Percentiles rank a stretch among this genome's conserved stretches.
Evolutionary conservation across 2,888 invertebrate species (phyloP).

Genomic region (Noctua fimbriata): DNA sequence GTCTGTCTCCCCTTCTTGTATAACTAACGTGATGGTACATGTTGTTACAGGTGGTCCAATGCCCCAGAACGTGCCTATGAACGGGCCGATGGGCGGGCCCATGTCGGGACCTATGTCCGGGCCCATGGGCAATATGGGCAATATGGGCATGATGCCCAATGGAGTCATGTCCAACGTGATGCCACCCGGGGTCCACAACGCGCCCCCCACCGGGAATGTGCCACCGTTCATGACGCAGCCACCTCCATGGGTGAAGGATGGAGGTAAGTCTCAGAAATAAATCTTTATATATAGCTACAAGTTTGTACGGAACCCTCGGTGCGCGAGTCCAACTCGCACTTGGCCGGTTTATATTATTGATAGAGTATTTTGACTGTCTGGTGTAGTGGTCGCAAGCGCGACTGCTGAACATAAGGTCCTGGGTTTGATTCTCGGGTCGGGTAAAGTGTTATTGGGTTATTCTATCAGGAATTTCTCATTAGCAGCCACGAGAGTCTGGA

Average conservation of each 20-base stretch:
- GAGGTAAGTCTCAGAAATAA: constrained; percentile 65
- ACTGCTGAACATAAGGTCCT: too few relatives aligned
- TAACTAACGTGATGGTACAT: background rate
- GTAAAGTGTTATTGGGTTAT: too few relatives aligned
- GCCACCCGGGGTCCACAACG: constrained; percentile 75
- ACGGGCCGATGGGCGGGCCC: constrained; percentile 53
- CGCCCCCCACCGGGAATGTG: constrained; percentile 65
- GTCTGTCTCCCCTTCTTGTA: background rate
- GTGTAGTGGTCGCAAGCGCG: too few relatives aligned
- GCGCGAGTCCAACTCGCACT: too few relatives aligned
- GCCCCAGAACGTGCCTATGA: constrained; percentile 71
- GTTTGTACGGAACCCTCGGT: too few relatives aligned
- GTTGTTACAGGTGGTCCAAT: constrained; percentile 58
- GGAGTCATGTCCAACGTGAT: constrained; percentile 71
- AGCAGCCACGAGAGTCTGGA: too few relatives aligned
- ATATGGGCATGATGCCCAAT: constrained; percentile 73
- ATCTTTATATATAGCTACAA: too few relatives aligned
- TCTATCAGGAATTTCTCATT: too few relatives aligned
- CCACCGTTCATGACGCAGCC: constrained; percentile 84
- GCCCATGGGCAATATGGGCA: constrained; percentile 67
- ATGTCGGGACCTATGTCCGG: constrained; percentile 66
- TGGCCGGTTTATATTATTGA: too few relatives aligned
- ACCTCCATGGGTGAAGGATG: constrained; percentile 84
- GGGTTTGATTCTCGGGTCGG: too few relatives aligned
- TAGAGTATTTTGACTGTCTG: too few relatives aligned